phyloP scores from a whole-genome alignment of 1,140 invertebrate species.

The Drosophila virilis region DNA sequence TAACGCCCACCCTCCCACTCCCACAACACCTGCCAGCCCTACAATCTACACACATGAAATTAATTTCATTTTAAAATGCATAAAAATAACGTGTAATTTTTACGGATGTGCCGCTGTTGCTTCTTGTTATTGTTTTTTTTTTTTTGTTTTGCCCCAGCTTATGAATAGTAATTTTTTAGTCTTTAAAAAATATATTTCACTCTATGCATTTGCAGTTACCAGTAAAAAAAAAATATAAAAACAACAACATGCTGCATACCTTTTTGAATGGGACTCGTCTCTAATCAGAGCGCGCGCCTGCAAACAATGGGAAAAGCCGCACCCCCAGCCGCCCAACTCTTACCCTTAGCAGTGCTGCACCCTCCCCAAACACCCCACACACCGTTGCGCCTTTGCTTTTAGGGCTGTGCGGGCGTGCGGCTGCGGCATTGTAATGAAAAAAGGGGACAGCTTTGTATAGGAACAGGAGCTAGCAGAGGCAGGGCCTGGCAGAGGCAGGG shows the following conservation, averaged over 20 bases:
- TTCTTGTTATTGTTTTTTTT: neutral
- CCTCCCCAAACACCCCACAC: neutral
- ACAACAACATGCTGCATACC: constrained; percentile 31
- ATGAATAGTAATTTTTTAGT: constrained; percentile 11
- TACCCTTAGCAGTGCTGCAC: constrained; percentile 7
- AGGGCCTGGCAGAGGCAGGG: too few species aligned
- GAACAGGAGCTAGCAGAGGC: neutral
- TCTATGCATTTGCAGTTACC: constrained; percentile 40
- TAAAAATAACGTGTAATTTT: constrained; percentile 1
- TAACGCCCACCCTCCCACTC: neutral
- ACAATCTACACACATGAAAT: neutral
- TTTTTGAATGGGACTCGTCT: constrained; percentile 59
- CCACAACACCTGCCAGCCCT: too few species aligned
- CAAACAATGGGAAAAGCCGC: constrained; percentile 66
- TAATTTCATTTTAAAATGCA: constrained; percentile 11
- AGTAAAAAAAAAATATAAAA: constrained; percentile 16
- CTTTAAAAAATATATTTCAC: constrained; percentile 31
- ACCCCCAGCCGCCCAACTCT: constrained; percentile 1
- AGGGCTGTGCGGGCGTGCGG: constrained; percentile 6
- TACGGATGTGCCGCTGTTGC: constrained; percentile 7
- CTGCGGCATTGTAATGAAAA: constrained; percentile 15
- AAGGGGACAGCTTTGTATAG: neutral
- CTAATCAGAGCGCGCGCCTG: constrained; percentile 80
- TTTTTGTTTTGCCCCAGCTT: neutral
- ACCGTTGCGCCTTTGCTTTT: constrained; percentile 4